Evolutionary conservation across 2,888 invertebrate species (phyloP).

Genomic region (Calliphora vomitoria): DNA sequence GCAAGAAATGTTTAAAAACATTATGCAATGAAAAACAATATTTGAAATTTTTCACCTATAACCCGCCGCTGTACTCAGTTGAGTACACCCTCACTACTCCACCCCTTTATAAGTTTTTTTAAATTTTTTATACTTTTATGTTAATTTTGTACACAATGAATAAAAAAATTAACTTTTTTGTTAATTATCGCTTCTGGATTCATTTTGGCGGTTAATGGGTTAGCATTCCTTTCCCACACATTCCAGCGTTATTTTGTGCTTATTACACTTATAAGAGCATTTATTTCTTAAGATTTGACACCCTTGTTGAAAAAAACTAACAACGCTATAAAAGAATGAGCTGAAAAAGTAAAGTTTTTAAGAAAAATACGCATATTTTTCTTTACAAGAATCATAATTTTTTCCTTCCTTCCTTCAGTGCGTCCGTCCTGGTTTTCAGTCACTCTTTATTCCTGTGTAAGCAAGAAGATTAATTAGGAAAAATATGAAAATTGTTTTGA

Average conservation of each 20-base stretch:
- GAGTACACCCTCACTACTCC: too few relatives aligned
- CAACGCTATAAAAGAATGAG: background rate
- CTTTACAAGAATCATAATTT: constrained; percentile 41
- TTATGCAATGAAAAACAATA: too few relatives aligned
- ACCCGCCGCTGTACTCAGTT: too few relatives aligned
- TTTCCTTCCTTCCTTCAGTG: constrained; percentile 28
- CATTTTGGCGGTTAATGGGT: too few relatives aligned
- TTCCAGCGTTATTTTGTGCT: constrained; percentile 65
- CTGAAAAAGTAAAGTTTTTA: constrained; percentile 25
- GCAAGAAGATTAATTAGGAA: constrained; percentile 83
- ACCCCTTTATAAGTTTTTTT: too few relatives aligned
- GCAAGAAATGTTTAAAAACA: too few relatives aligned
- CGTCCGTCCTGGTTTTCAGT: constrained; percentile 24
- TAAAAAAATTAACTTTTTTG: too few relatives aligned
- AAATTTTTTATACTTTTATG: too few relatives aligned
- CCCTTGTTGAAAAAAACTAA: constrained; percentile 31
- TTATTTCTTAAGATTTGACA: constrained; percentile 72
- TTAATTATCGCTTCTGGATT: too few relatives aligned
- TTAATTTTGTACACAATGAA: too few relatives aligned
- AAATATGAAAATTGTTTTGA: constrained; percentile 83
- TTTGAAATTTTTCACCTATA: too few relatives aligned
- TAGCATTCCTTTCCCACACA: background rate
- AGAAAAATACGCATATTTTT: constrained; percentile 44
- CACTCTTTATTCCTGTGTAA: constrained; percentile 42
- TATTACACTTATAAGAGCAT: constrained; percentile 71